Conservation (phyloP, 2,888 invertebrate genomes). For the Mesorhabditis belari region DNA sequence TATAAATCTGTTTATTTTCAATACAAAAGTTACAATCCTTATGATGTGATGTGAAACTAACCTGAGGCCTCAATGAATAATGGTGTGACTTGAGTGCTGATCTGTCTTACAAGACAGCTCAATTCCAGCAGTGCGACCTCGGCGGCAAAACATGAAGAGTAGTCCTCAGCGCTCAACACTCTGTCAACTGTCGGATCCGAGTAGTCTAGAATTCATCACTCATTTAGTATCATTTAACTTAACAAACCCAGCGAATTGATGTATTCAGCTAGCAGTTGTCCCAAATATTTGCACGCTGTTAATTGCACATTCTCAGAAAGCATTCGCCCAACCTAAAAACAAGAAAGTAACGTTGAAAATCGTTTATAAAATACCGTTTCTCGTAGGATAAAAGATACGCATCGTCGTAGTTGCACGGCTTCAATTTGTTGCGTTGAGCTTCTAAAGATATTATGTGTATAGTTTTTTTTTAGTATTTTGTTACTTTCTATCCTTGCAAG, state of each 20-base stretch:
- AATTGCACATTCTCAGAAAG: conserved; percentile 93
- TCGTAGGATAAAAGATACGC: conserved; percentile 73
- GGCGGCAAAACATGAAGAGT: conserved; percentile 26
- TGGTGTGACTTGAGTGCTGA: conserved; percentile 89
- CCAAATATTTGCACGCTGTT: conserved; percentile 81
- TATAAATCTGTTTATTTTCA: background rate
- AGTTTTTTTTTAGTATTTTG: background rate
- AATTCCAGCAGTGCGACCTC: conserved; percentile 84
- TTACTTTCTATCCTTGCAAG: background rate
- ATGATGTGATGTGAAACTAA: conserved; percentile 3
- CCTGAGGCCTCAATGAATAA: conserved; percentile 76
- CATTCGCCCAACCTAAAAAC: conserved; percentile 72
- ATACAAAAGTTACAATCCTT: too few relatives aligned
- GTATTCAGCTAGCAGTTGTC: conserved; percentile 81
- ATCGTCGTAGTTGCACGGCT: conserved; percentile 92
- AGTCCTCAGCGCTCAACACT: conserved; percentile 18
- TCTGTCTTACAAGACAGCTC: conserved; percentile 76
- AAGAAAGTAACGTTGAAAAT: background rate
- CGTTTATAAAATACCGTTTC: conserved; percentile 6
- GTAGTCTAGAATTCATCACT: conserved; percentile 6
- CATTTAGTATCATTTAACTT: background rate
- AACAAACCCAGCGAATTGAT: conserved; percentile 74
- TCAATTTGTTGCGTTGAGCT: conserved; percentile 59
- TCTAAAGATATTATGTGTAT: conserved; percentile 15
- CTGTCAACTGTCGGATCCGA: conserved; percentile 13